phyloP scores from a whole-genome alignment of 1,140 invertebrate genomes.

The Dufourea novaeangliae region DNA sequence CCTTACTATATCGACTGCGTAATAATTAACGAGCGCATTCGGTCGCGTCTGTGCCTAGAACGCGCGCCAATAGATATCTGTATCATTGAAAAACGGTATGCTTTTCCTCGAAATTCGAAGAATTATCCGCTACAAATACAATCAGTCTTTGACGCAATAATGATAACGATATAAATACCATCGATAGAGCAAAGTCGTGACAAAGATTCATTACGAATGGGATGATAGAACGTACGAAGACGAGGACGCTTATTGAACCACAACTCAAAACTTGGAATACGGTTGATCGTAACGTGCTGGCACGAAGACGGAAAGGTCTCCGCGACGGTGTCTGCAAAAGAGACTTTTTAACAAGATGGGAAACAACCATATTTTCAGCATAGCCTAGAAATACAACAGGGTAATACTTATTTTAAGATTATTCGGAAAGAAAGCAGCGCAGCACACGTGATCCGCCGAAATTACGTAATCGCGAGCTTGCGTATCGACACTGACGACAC shows the following conservation, averaged over 20 bases:
- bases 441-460: conserved; percentile 27
- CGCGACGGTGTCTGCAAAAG: conserved; percentile 44
- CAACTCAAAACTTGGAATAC: conserved; percentile 50
- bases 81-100: conserved; percentile 32
- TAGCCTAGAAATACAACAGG: conserved; percentile 50
- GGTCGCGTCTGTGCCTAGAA: conserved; percentile 48
- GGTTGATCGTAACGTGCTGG: conserved; percentile 49
- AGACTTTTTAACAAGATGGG: conserved; percentile 41
- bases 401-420: conserved; percentile 53
- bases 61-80: conserved; percentile 48
- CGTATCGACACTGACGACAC: conserved; percentile 29
- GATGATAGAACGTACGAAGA: conserved; percentile 48
- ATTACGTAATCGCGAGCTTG: conserved; percentile 28
- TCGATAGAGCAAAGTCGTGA: conserved; percentile 62
- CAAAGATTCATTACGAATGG: conserved; percentile 46
- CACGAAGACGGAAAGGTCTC: conserved; percentile 14
- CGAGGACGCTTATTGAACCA: conserved; percentile 59
- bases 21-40: conserved; percentile 65
- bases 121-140: conserved; percentile 65
- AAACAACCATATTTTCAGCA: conserved; percentile 43
- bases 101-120: conserved; percentile 36
- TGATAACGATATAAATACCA: conserved; percentile 62
- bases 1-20: conserved; percentile 59
- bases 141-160: conserved; percentile 76
- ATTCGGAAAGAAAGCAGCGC: conserved; percentile 39